Evolutionary conservation across 2,888 invertebrate genomes (phyloP).

Genomic region (Subacronicta megacephala): DNA sequence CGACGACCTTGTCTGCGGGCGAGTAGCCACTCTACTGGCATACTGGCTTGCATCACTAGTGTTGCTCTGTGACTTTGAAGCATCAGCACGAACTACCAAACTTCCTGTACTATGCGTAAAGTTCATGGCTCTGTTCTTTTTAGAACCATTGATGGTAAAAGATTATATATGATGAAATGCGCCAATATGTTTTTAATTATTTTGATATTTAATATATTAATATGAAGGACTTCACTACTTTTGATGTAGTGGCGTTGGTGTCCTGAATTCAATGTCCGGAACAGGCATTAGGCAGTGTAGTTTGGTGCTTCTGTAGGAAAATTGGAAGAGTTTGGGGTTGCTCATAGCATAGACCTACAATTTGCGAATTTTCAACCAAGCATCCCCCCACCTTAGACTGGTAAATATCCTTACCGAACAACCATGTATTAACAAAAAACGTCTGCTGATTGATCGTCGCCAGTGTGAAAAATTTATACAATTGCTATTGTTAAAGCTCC

Average conservation of each 20-base stretch:
- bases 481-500: too few species aligned
- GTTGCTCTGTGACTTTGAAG: conserved; percentile 46
- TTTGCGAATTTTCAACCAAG: too few species aligned
- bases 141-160: conserved; percentile 2
- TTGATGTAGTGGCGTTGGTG: too few species aligned
- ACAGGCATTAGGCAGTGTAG: background rate
- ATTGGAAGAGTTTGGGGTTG: too few species aligned
- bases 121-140: conserved; percentile 37
- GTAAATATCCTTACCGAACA: too few species aligned
- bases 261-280: background rate
- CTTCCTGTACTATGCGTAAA: conserved; percentile 46
- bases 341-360: too few species aligned
- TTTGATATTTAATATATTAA: conserved; percentile 1
- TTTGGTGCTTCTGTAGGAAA: too few species aligned
- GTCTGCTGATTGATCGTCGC: too few species aligned
- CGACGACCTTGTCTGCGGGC: conserved; percentile 50
- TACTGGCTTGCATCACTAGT: conserved; percentile 42
- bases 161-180: conserved; percentile 6
- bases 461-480: too few species aligned
- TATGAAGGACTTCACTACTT: too few species aligned
- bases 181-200: conserved; percentile 14
- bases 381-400: too few species aligned
- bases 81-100: conserved; percentile 14
- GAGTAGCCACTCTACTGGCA: conserved; percentile 21
- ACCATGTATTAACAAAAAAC: too few species aligned